Base-by-base conservation (phyloP, 2,888 invertebrate genomes). In the Tinea semifulvella region DNA sequence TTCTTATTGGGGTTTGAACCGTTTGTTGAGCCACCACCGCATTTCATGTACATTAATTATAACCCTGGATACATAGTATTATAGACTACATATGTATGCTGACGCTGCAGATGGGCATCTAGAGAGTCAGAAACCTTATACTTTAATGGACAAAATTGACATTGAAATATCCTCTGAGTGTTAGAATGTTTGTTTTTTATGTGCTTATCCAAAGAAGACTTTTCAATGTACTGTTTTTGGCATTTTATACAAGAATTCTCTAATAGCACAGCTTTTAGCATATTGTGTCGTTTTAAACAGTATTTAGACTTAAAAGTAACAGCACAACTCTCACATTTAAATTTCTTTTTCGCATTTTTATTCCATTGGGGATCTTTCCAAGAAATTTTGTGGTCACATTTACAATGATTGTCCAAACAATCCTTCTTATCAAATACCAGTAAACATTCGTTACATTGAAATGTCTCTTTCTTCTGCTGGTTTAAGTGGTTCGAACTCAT, bases 231-330 rank as follows among this genome's bases (percentile, higher is more conserved):
- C 56, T 71, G 77, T 47, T 80, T 80, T 27, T 72, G 72, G 49
- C 80, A 80, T 47, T 74, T 72, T 1, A 68, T 48, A 53, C 80
- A 80, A 0, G 76, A 51, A 44, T 80, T 79, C 44, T 79, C 77
- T 1, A 59, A 65, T 48, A 80, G 48, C 0, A 64, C 44, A 51
- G 75, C 73, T 52, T 80, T 79, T 10, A 80, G 44, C 48, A 71
- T 75, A 46, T 77, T 51, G 54, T 80, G 80, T 10, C 76, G 58
- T 1, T 72, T 66, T 13, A 80, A 53, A 54, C 80, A 79, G 43
- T 79, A 76, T 1, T 74, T 54, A 0, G 80, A 80, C 45, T 79
- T 80, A 52, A 79, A 80, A 1, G 76, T 80, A 0, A 79, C 67
- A 0, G 73, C 63, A 44, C 80, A 80, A 1, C 62, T 60, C 8